Evolutionary conservation across 2,113 vertebrate species (phyloP).

Genomic region (Ivindomyrus marchei): DNA sequence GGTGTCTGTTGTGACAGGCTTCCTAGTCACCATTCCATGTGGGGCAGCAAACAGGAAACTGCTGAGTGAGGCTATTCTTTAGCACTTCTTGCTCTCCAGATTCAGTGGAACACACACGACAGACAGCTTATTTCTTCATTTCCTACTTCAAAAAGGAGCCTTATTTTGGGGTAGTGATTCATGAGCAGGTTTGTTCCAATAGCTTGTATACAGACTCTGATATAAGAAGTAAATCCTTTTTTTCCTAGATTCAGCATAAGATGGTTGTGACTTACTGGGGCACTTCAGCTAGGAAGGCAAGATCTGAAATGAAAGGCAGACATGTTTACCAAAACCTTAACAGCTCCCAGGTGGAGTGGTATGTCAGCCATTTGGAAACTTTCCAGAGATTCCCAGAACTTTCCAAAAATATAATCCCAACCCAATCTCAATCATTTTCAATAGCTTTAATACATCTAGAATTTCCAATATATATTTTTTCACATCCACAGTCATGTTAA

Average conservation of each 20-base stretch:
- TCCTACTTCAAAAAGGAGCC: not conserved
- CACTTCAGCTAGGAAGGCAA: not conserved
- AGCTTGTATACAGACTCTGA: not conserved
- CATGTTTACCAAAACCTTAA: not conserved
- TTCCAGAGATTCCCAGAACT: not conserved
- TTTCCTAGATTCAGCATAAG: not conserved
- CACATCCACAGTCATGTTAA: not conserved
- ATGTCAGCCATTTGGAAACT: not conserved
- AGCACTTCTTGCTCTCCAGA: not conserved
- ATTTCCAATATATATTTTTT: not conserved
- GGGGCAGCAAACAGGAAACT: not conserved
- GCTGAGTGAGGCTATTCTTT: not conserved
- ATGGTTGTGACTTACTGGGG: not conserved
- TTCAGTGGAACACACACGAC: not conserved
- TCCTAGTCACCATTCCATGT: not conserved
- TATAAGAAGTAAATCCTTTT: not conserved
- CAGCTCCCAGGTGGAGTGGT: not conserved
- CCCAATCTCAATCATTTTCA: not conserved
- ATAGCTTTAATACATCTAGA: not conserved
- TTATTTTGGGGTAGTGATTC: not conserved
- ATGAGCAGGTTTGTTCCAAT: not conserved
- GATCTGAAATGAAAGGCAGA: not conserved
- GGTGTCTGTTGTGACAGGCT: not conserved
- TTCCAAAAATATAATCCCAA: not conserved
- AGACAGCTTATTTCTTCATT: not conserved